Base-by-base conservation (phyloP, 2,888 invertebrate genomes). In the Altica lythri region DNA sequence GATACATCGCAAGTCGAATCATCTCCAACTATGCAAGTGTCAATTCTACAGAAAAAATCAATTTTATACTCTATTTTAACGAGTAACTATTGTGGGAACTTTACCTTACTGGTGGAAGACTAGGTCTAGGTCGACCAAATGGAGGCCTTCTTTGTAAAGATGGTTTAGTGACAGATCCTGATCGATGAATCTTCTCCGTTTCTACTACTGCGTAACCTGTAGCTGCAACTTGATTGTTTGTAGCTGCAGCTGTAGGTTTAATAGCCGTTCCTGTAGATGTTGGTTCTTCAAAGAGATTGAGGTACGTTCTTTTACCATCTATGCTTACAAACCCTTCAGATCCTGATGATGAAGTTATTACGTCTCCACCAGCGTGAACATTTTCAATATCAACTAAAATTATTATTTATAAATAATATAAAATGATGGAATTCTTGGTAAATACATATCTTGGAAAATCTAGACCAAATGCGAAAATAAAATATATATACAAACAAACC, bases 1-100 rank as follows among this genome's bases (percentile, higher is more conserved):
- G 90, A 88, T 49, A 86, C 84, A 69, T 94, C 93, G 65, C 95
- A 95, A 0, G 95, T 94, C 1, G 90, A 88, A 65, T 92, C 91
- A 65, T 95, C 94, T 0, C 94, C 95, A 0, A 95, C 94, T 13
- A 95, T 94, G 68, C 95, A 95, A 0, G 95, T 95, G 72, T 95
- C 95, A 57, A 95, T 95, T 63, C 94, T 70, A 48, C 32, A 72
- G 3, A 29, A 29, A n/a, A 29, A 29, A 29, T 29, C 29, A 2
- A 4, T 4, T 29, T n/a, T n/a, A n/a, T n/a, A n/a, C n/a, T n/a
- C n/a, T n/a, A n/a, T n/a, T n/a, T n/a, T n/a, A n/a, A n/a, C n/a
- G n/a, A n/a, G 13, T 34, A 10, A 14, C 13, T 34, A 2, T 34
- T 13, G 6, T 34, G 4, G 13, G 10, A n/a, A 4, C 10, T 27